These are phyloP conservation scores for Pluvialis apricaria DNA, from an alignment of 2,113 vertebrate species.

Conservation along the genomic window DNA sequence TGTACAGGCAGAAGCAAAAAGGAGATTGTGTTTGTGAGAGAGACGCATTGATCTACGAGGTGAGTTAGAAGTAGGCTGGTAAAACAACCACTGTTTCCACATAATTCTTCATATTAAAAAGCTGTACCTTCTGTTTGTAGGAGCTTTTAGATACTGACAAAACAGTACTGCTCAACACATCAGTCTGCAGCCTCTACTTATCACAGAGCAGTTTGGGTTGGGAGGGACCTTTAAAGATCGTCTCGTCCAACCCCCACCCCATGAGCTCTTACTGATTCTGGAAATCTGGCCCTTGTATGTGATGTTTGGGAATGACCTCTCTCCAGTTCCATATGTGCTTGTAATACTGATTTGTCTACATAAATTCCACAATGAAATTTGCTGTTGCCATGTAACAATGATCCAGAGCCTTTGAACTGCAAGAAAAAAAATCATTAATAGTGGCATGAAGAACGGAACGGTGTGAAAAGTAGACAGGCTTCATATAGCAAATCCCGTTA, in stretches of 20 bases:
- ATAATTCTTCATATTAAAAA: not conserved
- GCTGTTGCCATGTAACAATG: not conserved
- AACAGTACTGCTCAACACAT: not conserved
- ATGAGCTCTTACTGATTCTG: not conserved
- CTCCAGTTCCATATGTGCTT: not conserved
- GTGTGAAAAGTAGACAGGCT: not conserved
- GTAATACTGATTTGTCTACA: not conserved
- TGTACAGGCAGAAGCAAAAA: not conserved
- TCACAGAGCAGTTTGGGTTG: not conserved
- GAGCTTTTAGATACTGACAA: not conserved
- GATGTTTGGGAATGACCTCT: not conserved
- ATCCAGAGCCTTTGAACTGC: not conserved
- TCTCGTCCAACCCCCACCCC: not conserved
- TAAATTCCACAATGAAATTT: not conserved
- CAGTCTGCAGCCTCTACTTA: not conserved
- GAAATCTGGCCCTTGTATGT: not conserved
- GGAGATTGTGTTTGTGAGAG: not conserved
- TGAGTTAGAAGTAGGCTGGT: not conserved
- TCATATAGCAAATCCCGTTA: not conserved
- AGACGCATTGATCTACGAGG: not conserved
- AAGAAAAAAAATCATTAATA: not conserved
- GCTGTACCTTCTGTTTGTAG: not conserved
- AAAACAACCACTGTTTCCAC: not conserved
- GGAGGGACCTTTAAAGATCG: not conserved
- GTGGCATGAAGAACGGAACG: accelerated